Evolutionary conservation across 2,888 invertebrate species (phyloP).

Genomic region (Corythucha ciliata): DNA sequence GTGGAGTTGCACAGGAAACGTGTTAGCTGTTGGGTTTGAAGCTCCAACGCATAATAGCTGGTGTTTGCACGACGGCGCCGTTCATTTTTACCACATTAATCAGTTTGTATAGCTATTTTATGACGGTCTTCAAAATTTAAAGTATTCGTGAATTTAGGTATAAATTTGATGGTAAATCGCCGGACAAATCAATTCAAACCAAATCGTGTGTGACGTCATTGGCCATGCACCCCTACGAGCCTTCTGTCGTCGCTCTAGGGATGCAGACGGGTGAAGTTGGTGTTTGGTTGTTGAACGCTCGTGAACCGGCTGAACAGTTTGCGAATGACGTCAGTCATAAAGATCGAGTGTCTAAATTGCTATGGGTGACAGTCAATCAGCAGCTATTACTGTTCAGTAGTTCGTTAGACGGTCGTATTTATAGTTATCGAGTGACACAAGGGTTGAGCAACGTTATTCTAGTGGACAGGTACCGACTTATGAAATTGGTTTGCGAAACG

Average conservation of each 20-base stretch:
- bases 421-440: slow-evolving; percentile 28
- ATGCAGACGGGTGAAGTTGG: slow-evolving; percentile 31
- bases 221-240: slow-evolving; percentile 35
- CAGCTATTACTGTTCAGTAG: slow-evolving; percentile 27
- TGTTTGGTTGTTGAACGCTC: background rate
- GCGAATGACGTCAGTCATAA: slow-evolving; percentile 18
- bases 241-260: slow-evolving; percentile 35
- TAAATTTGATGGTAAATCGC: slow-evolving; percentile 22
- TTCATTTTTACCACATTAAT: slow-evolving; percentile 35
- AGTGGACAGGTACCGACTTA: slow-evolving; percentile 27
- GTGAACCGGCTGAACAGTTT: slow-evolving; percentile 14
- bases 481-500: background rate
- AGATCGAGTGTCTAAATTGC: slow-evolving; percentile 28
- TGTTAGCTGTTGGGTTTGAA: slow-evolving; percentile 33
- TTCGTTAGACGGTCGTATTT: slow-evolving; percentile 29
- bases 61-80: slow-evolving; percentile 34
- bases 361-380: slow-evolving; percentile 27
- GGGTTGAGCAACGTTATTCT: slow-evolving; percentile 20
- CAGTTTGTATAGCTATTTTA: slow-evolving; percentile 28
- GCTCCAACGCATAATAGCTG: slow-evolving; percentile 32
- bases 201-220: slow-evolving; percentile 35
- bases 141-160: slow-evolving; percentile 13
- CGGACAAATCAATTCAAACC: slow-evolving; percentile 26
- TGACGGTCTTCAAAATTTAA: background rate
- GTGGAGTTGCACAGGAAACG: slow-evolving; percentile 37